phyloP scores from a whole-genome alignment of 2,113 vertebrate genomes.

The Sporophila hypoxantha region DNA sequence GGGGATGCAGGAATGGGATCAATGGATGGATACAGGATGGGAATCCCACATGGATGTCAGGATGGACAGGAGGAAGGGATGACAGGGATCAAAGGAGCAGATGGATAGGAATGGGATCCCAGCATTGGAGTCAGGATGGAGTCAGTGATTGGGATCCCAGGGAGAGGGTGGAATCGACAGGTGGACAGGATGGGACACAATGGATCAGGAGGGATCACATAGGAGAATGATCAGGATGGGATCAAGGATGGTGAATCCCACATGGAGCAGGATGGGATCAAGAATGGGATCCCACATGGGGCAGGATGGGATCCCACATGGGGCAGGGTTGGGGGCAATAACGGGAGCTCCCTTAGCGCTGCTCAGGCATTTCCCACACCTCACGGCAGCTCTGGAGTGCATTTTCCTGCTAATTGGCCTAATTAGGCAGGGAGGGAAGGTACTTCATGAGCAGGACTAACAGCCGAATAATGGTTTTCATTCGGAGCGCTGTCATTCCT shows the following conservation, averaged over 20 bases:
- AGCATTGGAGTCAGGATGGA: too few species aligned
- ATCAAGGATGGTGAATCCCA: neutral
- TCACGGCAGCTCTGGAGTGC: neutral
- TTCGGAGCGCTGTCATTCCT: neutral
- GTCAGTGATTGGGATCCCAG: too few species aligned
- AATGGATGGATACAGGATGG: too few species aligned
- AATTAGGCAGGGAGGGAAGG: neutral
- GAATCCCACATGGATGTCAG: too few species aligned
- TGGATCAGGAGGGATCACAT: accelerated
- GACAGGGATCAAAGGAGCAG: too few species aligned
- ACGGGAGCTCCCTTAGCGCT: accelerated
- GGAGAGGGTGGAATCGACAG: too few species aligned
- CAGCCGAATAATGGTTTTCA: neutral
- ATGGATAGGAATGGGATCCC: too few species aligned
- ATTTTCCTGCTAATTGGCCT: neutral
- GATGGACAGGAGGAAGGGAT: too few species aligned
- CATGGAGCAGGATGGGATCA: too few species aligned
- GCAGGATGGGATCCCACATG: accelerated
- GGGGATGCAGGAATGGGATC: too few species aligned
- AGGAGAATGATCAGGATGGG: neutral
- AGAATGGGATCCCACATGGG: too few species aligned
- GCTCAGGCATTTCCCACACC: neutral
- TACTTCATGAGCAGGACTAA: neutral
- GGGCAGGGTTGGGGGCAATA: neutral
- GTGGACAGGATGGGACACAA: too few species aligned